phyloP scores from a whole-genome alignment of 2,888 invertebrate species.

The Pyralis farinalis region DNA sequence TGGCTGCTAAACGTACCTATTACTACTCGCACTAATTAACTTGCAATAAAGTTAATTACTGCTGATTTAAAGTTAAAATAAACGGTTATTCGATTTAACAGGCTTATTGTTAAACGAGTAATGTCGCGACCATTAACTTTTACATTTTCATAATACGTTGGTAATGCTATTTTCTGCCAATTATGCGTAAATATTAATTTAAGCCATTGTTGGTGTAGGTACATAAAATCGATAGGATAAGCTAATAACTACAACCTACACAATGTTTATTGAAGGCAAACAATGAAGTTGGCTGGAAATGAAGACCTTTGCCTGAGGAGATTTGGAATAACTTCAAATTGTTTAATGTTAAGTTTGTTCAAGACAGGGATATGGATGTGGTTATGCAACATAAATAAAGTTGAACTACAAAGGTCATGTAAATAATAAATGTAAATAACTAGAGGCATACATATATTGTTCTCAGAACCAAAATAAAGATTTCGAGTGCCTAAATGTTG shows the following conservation, averaged over 20 bases:
- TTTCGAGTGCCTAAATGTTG: too few species aligned
- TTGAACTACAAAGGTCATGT: neutral
- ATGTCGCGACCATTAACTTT: slow-evolving; percentile 14
- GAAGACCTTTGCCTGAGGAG: slow-evolving; percentile 46
- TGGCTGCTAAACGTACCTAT: too few species aligned
- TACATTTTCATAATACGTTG: slow-evolving; percentile 12
- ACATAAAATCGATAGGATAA: slow-evolving; percentile 36
- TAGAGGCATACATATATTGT: too few species aligned
- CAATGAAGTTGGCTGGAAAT: slow-evolving; percentile 50
- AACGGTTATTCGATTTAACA: neutral
- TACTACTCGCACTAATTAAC: too few species aligned
- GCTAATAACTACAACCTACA: slow-evolving; percentile 41
- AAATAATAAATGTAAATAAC: neutral
- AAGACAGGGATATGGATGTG: neutral
- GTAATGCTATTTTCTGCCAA: slow-evolving; percentile 25
- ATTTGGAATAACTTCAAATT: slow-evolving; percentile 45
- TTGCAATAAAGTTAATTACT: too few species aligned
- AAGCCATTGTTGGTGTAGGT: slow-evolving; percentile 22
- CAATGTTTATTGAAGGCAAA: slow-evolving; percentile 54
- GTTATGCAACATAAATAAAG: too few species aligned
- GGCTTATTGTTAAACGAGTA: slow-evolving; percentile 8
- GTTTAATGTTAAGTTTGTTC: slow-evolving; percentile 40
- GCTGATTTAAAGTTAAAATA: neutral
- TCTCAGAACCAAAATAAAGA: too few species aligned
- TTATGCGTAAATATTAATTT: slow-evolving; percentile 25